phyloP scores from a whole-genome alignment of 2,888 invertebrate species.

The Xestia xanthographa region DNA sequence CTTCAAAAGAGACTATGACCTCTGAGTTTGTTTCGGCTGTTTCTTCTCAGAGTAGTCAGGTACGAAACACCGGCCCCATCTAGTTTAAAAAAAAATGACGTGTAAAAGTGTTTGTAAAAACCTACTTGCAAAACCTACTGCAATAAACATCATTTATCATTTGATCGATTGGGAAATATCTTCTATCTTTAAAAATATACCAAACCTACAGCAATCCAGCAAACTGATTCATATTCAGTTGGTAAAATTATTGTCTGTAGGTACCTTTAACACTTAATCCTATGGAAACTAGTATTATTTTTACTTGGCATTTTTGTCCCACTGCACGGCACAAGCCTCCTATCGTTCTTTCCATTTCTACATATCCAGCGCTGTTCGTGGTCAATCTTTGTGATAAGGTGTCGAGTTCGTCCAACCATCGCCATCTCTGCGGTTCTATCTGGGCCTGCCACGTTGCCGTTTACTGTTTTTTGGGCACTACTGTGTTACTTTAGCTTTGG shows the following conservation, averaged over 20 bases:
- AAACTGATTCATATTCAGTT: neutral
- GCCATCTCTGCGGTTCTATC: neutral
- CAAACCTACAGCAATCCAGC: neutral
- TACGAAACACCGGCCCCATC: too few species aligned
- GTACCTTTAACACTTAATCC: neutral
- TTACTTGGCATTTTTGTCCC: neutral
- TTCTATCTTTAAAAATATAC: neutral
- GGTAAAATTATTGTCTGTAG: neutral
- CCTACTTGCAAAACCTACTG: too few species aligned
- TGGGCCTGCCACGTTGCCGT: neutral
- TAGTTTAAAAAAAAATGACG: too few species aligned
- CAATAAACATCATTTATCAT: too few species aligned
- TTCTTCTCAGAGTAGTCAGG: too few species aligned
- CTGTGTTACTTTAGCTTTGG: neutral
- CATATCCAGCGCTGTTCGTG: neutral
- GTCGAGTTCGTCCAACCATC: neutral
- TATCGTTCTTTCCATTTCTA: neutral
- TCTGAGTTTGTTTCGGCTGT: too few species aligned
- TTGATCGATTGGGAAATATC: neutral
- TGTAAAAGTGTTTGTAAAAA: too few species aligned
- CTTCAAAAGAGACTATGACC: too few species aligned
- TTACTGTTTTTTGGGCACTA: neutral
- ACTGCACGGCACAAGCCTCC: neutral
- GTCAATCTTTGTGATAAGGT: neutral
- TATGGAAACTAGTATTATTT: neutral